Evolutionary conservation across 2,797 vertebrate genomes (phyloP).

Genomic region (Dipus sagitta): DNA sequence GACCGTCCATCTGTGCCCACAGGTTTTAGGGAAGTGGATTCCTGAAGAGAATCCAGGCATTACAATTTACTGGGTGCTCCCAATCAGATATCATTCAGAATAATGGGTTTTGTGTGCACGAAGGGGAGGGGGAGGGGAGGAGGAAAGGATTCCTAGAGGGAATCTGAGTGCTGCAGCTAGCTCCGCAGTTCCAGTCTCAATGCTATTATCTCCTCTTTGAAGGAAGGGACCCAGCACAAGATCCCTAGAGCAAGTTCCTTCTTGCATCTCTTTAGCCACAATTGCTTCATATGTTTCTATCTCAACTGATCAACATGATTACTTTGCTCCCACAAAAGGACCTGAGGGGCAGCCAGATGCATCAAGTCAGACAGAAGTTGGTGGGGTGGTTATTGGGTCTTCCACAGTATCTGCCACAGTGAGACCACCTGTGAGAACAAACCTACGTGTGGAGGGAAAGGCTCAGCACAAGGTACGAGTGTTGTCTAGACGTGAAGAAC

Average conservation of each 20-base stretch:
- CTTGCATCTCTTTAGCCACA: background rate
- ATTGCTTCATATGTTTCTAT: background rate
- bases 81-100: too few species aligned
- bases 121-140: too few species aligned
- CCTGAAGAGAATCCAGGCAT: too few species aligned
- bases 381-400: background rate
- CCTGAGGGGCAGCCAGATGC: background rate
- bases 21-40: too few species aligned
- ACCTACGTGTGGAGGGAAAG: background rate
- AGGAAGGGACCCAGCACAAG: background rate
- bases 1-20: too few species aligned
- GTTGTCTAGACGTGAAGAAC: background rate
- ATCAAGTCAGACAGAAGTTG: background rate
- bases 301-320: background rate
- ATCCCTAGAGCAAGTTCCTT: background rate
- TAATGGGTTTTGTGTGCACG: too few species aligned
- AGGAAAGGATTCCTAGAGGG: too few species aligned
- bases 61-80: too few species aligned
- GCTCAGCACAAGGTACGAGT: background rate
- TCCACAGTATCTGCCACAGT: background rate
- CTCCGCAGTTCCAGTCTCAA: too few species aligned
- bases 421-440: background rate
- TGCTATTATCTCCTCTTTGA: background rate
- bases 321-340: background rate
- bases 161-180: too few species aligned